Evolutionary conservation across 2,113 vertebrate genomes (phyloP), one percentile per base, ranked within the genome.

Genomic region (Laterallus jamaicensis): DNA sequence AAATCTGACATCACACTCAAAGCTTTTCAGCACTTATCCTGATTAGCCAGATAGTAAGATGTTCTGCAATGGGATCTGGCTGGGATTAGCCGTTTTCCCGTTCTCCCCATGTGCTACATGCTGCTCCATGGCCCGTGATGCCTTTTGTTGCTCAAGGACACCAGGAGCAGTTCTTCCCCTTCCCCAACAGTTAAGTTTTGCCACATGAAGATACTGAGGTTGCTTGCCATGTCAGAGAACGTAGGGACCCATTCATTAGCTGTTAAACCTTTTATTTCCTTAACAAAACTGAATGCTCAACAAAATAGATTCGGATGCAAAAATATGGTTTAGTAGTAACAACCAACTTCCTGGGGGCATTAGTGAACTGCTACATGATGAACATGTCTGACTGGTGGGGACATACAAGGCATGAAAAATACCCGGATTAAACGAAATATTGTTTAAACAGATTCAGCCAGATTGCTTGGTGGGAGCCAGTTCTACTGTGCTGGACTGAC

Each of bases 1-100:
- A 97, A 97, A 97, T 96, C 96, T 97, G 96, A 97, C 96, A 97
- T 96, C 95, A 95, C 95, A 93, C 96, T 95, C 89, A 78, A 81
- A 96, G 96, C 94, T 95, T 95, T 97, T 96, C 96, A 94, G 95
- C 96, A 96, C 95, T 96, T 97, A 97, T 95, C 96, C 96, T 93
- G 96, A 97, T 97, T 97, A 97, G 94, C 91, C 96, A 96, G 93
- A 96, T 90, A 96, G 95, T 96, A 96, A 93, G 95, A 96, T 70
- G 82, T 80, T 95, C 90, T 86, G 89, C 95, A 95, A 70, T n/a
- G 60, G 94, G 96, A 97, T 96, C 95, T 87, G 82, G 42, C 81
- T 93, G 82, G 93, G 96, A 96, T 97, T 97, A 97, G 68, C 89
- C 3, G 5, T 85, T 93, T 94, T 78, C 71, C 91, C 17, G 1